phyloP scores from a whole-genome alignment of 1,140 invertebrate species.

The Globodera ellingtonae region DNA sequence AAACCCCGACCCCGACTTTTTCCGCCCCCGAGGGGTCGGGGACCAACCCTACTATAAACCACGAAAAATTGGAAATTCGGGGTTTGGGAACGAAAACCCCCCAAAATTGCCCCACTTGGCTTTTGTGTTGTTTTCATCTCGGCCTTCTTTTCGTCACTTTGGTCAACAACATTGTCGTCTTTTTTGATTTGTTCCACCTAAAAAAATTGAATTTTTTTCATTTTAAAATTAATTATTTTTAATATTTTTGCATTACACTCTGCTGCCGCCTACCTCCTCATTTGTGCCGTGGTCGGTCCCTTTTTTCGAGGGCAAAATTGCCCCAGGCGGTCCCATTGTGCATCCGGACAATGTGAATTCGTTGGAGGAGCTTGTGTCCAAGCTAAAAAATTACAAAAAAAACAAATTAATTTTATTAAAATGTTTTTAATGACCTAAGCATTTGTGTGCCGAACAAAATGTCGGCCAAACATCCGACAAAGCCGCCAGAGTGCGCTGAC shows the following conservation, averaged over 20 bases:
- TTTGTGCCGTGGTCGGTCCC: slow-evolving; percentile 1
- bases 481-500: slow-evolving; percentile 63
- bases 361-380: slow-evolving; percentile 70
- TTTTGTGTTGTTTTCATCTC: background rate
- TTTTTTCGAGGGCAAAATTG: slow-evolving; percentile 14
- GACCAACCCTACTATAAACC: too few species aligned
- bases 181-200: background rate
- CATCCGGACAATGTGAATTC: slow-evolving; percentile 72
- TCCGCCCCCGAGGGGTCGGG: too few species aligned
- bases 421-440: background rate
- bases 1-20: too few species aligned
- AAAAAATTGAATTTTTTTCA: background rate
- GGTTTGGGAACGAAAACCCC: too few species aligned
- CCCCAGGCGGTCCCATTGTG: slow-evolving; percentile 60
- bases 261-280: background rate
- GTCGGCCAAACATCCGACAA: slow-evolving; percentile 83
- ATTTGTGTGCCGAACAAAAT: slow-evolving; percentile 76
- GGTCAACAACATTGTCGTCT: background rate
- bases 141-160: background rate
- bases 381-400: slow-evolving; percentile 83
- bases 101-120: background rate
- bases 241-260: background rate
- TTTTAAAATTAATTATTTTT: background rate
- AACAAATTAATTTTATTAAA: slow-evolving; percentile 54
- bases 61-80: too few species aligned